Evolutionary conservation across 2,888 invertebrate genomes (phyloP).

Genomic region (Dasysyrphus albostriatus): DNA sequence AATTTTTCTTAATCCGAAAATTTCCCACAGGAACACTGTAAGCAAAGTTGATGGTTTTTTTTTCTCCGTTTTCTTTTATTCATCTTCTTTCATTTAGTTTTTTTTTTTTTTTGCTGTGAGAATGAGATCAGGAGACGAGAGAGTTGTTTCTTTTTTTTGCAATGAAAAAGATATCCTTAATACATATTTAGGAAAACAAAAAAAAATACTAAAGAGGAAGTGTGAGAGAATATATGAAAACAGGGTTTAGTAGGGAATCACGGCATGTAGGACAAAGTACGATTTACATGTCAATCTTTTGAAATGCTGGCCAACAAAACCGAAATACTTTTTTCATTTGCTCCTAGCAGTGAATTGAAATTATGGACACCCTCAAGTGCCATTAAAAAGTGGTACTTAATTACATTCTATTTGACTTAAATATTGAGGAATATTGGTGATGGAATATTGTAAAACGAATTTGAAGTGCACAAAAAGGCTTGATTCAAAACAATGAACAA

Average conservation of each 20-base stretch:
- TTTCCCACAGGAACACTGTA: conserved; percentile 72
- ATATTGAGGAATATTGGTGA: conserved; percentile 12
- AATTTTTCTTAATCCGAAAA: conserved; percentile 68
- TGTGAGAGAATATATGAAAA: conserved; percentile 52
- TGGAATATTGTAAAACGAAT: background rate
- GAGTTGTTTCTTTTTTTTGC: conserved; percentile 43
- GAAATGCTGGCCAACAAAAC: conserved; percentile 29
- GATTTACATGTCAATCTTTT: conserved; percentile 25
- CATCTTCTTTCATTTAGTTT: conserved; percentile 4
- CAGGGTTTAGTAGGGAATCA: conserved; percentile 4
- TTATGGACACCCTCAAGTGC: conserved; percentile 50
- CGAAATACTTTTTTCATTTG: background rate
- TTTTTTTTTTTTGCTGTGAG: conserved; percentile 41
- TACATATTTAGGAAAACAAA: conserved; percentile 14
- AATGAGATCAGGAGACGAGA: conserved; percentile 66
- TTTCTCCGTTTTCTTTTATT: conserved; percentile 7
- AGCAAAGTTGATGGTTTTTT: conserved; percentile 37
- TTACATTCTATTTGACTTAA: conserved; percentile 33
- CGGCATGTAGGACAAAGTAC: conserved; percentile 47
- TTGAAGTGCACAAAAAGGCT: background rate
- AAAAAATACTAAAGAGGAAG: conserved; percentile 17
- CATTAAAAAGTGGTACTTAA: conserved; percentile 39
- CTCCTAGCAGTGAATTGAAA: background rate
- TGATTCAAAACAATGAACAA: background rate
- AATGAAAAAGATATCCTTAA: conserved; percentile 59